Evolutionary conservation across 2,888 invertebrate species (phyloP).

Genomic region (Ormyrus pomaceus): DNA sequence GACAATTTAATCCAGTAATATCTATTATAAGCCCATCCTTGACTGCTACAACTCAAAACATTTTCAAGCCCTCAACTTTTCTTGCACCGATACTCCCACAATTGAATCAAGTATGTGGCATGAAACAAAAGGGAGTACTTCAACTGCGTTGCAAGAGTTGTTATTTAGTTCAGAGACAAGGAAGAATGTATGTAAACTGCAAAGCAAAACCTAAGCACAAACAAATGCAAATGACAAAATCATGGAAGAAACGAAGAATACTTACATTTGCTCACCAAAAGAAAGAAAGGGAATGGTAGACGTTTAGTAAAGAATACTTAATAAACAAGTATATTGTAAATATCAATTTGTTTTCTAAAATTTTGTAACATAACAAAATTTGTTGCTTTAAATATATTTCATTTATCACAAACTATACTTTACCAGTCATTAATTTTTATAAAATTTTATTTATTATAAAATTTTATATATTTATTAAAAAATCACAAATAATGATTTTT

Average conservation of each 20-base stretch:
- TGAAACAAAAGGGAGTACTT: conserved; percentile 85
- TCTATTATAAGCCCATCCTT: not conserved
- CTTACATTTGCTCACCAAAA: conserved; percentile 86
- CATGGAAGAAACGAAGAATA: conserved; percentile 85
- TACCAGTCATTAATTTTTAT: too few species aligned
- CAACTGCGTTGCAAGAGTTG: conserved; percentile 88
- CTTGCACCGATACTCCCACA: conserved; percentile 61
- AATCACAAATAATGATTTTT: too few species aligned
- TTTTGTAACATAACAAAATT: conserved; percentile 38
- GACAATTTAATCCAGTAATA: not conserved
- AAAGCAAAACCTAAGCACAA: conserved; percentile 88
- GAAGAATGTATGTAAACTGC: conserved; percentile 85
- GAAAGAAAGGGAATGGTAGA: conserved; percentile 71
- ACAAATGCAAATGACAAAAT: conserved; percentile 84
- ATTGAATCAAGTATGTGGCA: conserved; percentile 77
- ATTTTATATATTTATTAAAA: too few species aligned
- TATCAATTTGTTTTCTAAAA: conserved; percentile 24
- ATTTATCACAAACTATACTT: not conserved
- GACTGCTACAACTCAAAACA: conserved; percentile 4
- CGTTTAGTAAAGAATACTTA: conserved; percentile 72
- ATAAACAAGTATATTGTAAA: conserved; percentile 10
- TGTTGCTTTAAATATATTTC: conserved; percentile 26
- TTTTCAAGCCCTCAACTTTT: conserved; percentile 22
- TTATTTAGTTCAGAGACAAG: conserved; percentile 82
- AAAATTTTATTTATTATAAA: too few species aligned